phyloP scores from a whole-genome alignment of 35 echinoderm and acorn worm genomes.

The Heliocidaris tuberculata region DNA sequence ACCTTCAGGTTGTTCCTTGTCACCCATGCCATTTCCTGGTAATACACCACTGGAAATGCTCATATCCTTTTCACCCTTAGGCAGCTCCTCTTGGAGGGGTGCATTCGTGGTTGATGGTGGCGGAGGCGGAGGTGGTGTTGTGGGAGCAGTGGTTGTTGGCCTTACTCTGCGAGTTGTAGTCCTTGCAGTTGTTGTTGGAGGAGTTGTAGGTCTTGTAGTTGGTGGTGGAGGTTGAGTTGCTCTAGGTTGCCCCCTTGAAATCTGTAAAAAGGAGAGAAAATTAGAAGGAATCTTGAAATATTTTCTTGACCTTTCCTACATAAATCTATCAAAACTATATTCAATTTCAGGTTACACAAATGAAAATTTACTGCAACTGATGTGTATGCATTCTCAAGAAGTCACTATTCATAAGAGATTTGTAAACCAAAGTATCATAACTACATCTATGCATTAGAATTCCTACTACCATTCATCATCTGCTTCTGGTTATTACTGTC shows the following conservation, averaged over 20 bases:
- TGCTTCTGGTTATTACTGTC: neutral
- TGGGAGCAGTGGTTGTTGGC: neutral
- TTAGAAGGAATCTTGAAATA: neutral
- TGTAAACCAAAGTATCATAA: neutral
- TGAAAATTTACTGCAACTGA: too few relatives aligned
- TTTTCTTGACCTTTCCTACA: too few relatives aligned
- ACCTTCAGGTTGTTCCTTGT: conserved; percentile 24
- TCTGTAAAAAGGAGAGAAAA: neutral
- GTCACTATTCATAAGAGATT: neutral
- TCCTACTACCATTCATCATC: neutral
- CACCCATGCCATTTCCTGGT: conserved; percentile 28
- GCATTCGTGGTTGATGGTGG: neutral
- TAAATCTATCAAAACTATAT: too few relatives aligned
- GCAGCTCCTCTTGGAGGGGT: neutral
- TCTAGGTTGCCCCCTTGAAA: neutral
- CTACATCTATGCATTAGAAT: neutral
- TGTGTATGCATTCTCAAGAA: neutral
- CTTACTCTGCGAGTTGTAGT: conserved; percentile 5
- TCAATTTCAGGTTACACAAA: too few relatives aligned
- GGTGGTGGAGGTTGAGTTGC: conserved; percentile 16
- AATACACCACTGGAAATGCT: conserved; percentile 21
- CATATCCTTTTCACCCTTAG: neutral
- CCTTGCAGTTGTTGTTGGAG: neutral
- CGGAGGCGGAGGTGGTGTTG: conserved; percentile 21
- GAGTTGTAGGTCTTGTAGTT: neutral